Conservation (phyloP, 1,140 invertebrate genomes). For the Antheraea mylitta region DNA sequence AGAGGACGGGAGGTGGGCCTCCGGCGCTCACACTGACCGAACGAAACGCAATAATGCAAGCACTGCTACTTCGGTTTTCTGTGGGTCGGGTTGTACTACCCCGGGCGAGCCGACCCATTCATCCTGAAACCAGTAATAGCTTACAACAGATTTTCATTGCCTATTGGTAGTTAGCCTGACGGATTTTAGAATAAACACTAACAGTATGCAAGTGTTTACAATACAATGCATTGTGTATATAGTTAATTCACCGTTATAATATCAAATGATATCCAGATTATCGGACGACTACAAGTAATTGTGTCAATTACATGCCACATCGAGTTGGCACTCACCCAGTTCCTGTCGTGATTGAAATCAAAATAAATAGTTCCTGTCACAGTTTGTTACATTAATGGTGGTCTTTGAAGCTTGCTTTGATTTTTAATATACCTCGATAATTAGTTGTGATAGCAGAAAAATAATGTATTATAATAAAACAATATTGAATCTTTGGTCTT, state of each 20-base stretch:
- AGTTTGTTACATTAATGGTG: slow-evolving; percentile 7
- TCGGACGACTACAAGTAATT: neutral
- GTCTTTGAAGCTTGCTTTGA: neutral
- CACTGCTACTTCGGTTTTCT: too few species aligned
- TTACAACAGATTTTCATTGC: too few species aligned
- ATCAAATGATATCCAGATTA: neutral
- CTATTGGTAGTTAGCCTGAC: too few species aligned
- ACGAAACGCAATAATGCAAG: too few species aligned
- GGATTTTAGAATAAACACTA: too few species aligned
- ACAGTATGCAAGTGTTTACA: neutral
- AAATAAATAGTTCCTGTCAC: slow-evolving; percentile 10
- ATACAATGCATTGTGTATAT: neutral
- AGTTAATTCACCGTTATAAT: neutral
- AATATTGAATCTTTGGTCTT: too few species aligned
- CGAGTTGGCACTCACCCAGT: slow-evolving; percentile 7
- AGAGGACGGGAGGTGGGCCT: too few species aligned
- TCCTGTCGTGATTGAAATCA: slow-evolving; percentile 16
- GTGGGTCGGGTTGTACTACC: too few species aligned
- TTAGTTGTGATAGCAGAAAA: neutral
- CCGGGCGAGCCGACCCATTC: too few species aligned
- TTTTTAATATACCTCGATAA: neutral
- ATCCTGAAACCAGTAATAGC: too few species aligned
- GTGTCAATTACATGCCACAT: slow-evolving; percentile 11
- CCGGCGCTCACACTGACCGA: too few species aligned
- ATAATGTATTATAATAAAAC: too few species aligned